phyloP scores from a whole-genome alignment of 2,113 vertebrate genomes.

The Psittacus erithacus region DNA sequence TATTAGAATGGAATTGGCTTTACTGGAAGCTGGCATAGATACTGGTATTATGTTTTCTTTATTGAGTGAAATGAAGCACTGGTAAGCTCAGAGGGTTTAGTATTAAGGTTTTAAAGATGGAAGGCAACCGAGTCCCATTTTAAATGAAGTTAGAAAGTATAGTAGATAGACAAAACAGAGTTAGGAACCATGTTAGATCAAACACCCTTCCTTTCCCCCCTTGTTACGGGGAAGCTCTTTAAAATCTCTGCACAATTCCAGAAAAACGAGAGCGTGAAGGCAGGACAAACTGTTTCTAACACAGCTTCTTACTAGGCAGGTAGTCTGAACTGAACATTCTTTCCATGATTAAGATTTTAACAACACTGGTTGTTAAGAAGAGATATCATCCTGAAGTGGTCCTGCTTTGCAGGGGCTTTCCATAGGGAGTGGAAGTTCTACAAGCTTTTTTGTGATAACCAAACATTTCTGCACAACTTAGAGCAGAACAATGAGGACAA shows the following conservation, averaged over 20 bases:
- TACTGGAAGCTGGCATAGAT: background rate
- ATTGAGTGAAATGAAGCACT: background rate
- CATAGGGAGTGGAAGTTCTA: background rate
- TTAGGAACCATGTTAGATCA: background rate
- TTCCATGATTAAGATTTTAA: background rate
- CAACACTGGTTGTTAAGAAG: background rate
- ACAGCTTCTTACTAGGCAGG: background rate
- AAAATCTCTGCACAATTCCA: background rate
- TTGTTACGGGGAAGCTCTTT: background rate
- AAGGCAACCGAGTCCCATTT: background rate
- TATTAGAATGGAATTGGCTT: background rate
- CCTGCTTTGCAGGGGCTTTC: background rate
- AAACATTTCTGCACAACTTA: background rate
- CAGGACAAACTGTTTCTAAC: background rate
- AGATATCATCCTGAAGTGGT: background rate
- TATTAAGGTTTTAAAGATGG: background rate
- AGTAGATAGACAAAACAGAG: background rate
- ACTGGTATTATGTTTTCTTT: background rate
- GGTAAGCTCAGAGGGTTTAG: background rate
- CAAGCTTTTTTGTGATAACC: background rate
- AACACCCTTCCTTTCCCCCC: background rate
- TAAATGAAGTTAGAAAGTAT: background rate
- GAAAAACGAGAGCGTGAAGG: background rate
- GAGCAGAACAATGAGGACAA: background rate
- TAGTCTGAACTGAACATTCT: background rate